Conservation (phyloP, 2,113 vertebrate genomes). For the Electrona antarctica region DNA sequence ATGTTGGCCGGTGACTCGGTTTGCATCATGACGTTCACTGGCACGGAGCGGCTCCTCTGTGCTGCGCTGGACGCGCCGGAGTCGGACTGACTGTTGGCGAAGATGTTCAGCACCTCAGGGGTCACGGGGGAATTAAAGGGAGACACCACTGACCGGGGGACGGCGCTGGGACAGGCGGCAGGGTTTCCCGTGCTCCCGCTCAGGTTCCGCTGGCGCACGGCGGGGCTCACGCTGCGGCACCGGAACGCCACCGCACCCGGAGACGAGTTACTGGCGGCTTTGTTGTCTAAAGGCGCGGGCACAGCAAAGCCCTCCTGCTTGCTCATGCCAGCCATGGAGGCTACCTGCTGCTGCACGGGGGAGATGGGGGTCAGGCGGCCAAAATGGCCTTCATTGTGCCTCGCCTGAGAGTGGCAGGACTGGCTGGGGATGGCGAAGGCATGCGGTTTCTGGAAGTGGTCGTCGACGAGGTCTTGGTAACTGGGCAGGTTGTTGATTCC, state of each 20-base stretch:
- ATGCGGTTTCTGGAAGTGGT: conserved; percentile 96
- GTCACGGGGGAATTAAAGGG: conserved; percentile 89
- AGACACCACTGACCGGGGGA: conserved; percentile 84
- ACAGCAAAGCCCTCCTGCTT: conserved; percentile 97
- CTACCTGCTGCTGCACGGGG: conserved; percentile 88
- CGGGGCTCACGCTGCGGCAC: conserved; percentile 96
- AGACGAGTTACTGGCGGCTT: conserved; percentile 77
- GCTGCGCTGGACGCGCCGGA: conserved; percentile 87
- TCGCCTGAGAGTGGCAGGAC: conserved; percentile 84
- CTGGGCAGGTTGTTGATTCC: conserved; percentile 87
- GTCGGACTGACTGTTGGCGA: conserved; percentile 84
- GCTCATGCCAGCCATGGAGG: conserved; percentile 78
- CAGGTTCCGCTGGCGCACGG: conserved; percentile 92
- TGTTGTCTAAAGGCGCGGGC: conserved; percentile 94
- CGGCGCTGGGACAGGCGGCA: conserved; percentile 68
- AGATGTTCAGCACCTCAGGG: conserved; percentile 87
- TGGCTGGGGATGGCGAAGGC: conserved; percentile 94
- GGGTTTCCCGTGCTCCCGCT: conserved; percentile 80
- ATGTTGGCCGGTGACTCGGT: conserved; percentile 84
- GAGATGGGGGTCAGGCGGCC: conserved; percentile 95
- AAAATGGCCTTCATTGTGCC: conserved; percentile 88
- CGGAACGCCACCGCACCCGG: conserved; percentile 79
- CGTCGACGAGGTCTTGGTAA: conserved; percentile 95
- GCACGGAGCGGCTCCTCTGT: conserved; percentile 97
- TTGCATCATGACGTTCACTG: conserved; percentile 98